These are phyloP conservation scores for Propithecus deckenii DNA, from an alignment of 2,797 vertebrate genomes.

Conservation along the genomic window DNA sequence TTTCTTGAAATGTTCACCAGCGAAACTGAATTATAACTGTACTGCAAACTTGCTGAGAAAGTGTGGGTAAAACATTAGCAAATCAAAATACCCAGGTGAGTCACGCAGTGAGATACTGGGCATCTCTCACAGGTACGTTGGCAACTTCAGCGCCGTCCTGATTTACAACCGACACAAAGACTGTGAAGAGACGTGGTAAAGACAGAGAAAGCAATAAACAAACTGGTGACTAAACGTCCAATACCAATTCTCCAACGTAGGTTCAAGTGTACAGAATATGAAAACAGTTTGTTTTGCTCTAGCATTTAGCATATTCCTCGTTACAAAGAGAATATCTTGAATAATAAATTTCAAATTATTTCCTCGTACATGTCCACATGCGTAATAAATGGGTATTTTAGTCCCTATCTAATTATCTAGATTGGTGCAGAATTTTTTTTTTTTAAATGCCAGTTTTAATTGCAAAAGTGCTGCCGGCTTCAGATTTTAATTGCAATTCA, in stretches of 20 bases:
- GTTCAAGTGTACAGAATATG: neutral
- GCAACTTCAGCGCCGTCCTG: neutral
- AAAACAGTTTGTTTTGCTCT: neutral
- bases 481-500: conserved; percentile 74
- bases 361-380: conserved; percentile 57
- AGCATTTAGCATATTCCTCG: conserved; percentile 31
- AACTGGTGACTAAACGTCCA: neutral
- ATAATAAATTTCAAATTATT: conserved; percentile 74
- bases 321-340: conserved; percentile 53
- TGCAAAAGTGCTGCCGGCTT: conserved; percentile 69
- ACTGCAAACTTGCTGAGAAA: neutral
- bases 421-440: conserved; percentile 57
- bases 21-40: neutral
- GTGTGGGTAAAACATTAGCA: neutral
- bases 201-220: neutral
- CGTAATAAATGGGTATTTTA: conserved; percentile 62
- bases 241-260: neutral
- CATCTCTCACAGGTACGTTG: neutral
- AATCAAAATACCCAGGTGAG: neutral
- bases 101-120: neutral
- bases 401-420: conserved; percentile 63
- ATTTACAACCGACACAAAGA: neutral
- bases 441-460: conserved; percentile 73
- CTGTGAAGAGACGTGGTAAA: neutral
- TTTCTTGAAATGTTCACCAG: neutral